Evolutionary conservation across 2,888 invertebrate genomes (phyloP), one percentile per base, ranked within the genome.

Genomic region (Rhorus exstirpatorius): DNA sequence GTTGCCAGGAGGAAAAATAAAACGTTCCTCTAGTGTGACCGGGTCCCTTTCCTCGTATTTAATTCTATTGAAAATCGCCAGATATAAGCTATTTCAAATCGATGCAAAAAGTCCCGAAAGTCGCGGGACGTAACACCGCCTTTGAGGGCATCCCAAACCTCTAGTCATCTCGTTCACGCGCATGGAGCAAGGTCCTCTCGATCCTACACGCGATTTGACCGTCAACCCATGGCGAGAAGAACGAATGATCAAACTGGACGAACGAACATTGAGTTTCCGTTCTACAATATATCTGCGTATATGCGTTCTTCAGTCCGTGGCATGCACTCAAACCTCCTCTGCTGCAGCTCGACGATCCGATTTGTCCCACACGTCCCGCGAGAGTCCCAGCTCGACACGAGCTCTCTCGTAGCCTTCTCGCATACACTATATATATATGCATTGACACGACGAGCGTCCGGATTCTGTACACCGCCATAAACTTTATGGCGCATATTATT

Each of bases 401-500:
- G 51, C 61, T 35, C 49, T 63, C 38, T 35, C 10, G 3, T 58
- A 65, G 53, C 55, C 46, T 41, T 58, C 70, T 68, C 70, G 21
- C 63, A 67, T 60, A n/a, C n/a, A n/a, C n/a, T n/a, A n/a, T n/a
- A n/a, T n/a, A n/a, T n/a, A n/a, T n/a, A n/a, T 26, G 68, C 65
- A 63, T 76, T 76, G 78, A 84, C 83, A 19, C 65, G 58, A 51
- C 65, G n/a, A 70, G 70, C 65, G 63, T 70, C 70, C 49, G 65
- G 71, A 82, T 82, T 79, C 51, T 41, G 76, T 75, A 75, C 46
- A 77, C 49, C 61, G 83, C 51, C 85, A 85, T 86, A 86, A 86
- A 86, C 79, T 86, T 86, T 85, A 86, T 83, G 83, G 80, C 83
- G 80, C 79, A 82, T 80, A 80, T 79, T 81, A 83, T 81, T 83